Evolutionary conservation across 2,888 invertebrate species (phyloP), one percentile per base, ranked within the genome.

Genomic region (Endotricha flammealis): DNA sequence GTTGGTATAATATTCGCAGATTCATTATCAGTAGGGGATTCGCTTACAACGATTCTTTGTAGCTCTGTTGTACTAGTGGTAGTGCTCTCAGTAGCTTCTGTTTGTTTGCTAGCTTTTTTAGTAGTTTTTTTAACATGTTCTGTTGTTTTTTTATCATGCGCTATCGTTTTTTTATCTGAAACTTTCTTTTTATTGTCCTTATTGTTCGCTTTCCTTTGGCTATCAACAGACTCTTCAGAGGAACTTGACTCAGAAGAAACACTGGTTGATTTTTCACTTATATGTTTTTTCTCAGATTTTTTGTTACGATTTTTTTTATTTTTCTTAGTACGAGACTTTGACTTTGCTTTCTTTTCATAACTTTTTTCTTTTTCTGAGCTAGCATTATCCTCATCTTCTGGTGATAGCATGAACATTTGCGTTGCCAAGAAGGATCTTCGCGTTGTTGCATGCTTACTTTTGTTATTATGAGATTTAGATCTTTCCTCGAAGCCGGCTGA

Each of bases 321-420:
- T 20, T 20, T 20, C 20, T 8, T 16, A 3, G 16, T 16, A 16
- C 6, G 4, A 3, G n/a, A n/a, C n/a, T n/a, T n/a, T n/a, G n/a
- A n/a, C n/a, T 20, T 12, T 13, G 11, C 8, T 4, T 20, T 20
- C n/a, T 7, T 2, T 20, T n/a, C 6, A 2, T 3, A 2, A 2
- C n/a, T 2, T 20, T 20, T 20, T 20, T 20, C 2, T 20, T 20
- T 20, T 20, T 20, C 20, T 8, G 4, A 3, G 16, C 6, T 6
- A 3, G n/a, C 30, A 6, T 48, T 39, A 9, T 45, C 41, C 2
- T 32, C 12, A 9, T 51, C 45, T 5, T 43, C 44, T 8, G 58
- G 65, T 1, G 49, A 51, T 36, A n/a, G n/a, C 20, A 47, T 32
- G 12, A 62, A 44, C 43, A 65, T 60, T 48, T 52, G 36, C 11